Evolutionary conservation across 2,888 invertebrate genomes (phyloP), one percentile per base, ranked within the genome.

Genomic region (Habroteleia sp.): DNA sequence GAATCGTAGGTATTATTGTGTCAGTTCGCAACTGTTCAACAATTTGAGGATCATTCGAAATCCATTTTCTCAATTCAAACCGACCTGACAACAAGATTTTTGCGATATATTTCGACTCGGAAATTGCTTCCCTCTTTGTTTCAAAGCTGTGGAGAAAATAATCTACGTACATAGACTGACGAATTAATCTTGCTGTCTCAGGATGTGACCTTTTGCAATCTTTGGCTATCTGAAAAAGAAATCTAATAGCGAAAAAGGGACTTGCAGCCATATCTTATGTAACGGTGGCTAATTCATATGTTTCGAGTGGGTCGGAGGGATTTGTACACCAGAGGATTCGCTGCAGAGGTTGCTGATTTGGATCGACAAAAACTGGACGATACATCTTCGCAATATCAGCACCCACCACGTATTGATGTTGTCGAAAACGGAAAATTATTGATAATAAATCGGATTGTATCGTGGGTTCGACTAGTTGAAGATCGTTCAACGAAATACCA

Each of bases 341-440:
- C 6, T 81, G 81, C 8, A 63, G 71, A 7, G 76, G 37, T 6
- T 66, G 8, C 39, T 83, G 77, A 0, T 66, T 54, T 0, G 66
- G 58, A 5, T 68, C 44, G 2, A 76, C 29, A 1, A 33, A 7
- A 1, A 80, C 20, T 39, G 72, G 77, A 0, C 80, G 71, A 39
- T 80, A 85, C 80, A 83, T 84, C 63, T 82, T 79, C 1, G 50
- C 72, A 8, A 85, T 65, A 46, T 84, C 83, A 2, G 79, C 82
- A n/a, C 72, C 76, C 1, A 82, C 23, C 0, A 75, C 78, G 8
- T 79, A 52, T 3, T 17, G n/a, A 37, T 78, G 58, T 2, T 44
- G 14, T n/a, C 81, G 16, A 35, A 80, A 81, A n/a, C 77, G 63
- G 2, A 78, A 5, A 3, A 83, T 4, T 1, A 79, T 35, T 2